These are phyloP conservation scores for Capromys pilorides DNA, from an alignment of 2,797 vertebrate genomes.

Conservation along the genomic window DNA sequence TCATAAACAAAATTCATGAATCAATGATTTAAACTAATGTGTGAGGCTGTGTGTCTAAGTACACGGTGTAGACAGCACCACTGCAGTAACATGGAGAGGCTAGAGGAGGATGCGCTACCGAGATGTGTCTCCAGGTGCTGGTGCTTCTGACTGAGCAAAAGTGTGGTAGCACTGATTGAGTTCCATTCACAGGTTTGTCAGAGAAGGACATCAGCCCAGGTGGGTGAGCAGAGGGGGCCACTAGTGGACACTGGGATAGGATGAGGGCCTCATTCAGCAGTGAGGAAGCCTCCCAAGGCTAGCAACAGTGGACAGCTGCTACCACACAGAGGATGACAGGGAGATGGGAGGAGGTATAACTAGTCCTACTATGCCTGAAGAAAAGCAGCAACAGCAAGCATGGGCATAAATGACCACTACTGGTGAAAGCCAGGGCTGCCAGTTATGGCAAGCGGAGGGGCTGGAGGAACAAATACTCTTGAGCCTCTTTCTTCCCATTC, in stretches of 20 bases:
- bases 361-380: not conserved
- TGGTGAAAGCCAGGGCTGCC: not conserved
- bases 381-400: not conserved
- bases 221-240: not conserved
- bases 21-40: not conserved
- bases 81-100: not conserved
- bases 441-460: not conserved
- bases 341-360: not conserved
- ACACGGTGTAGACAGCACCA: not conserved
- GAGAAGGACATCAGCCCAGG: not conserved
- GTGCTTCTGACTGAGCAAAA: not conserved
- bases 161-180: not conserved
- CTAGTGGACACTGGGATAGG: not conserved
- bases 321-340: accelerated
- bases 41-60: not conserved
- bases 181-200: not conserved
- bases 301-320: not conserved
- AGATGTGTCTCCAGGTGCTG: not conserved
- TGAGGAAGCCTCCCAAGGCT: not conserved
- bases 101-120: not conserved
- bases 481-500: not conserved
- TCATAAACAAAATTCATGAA: not conserved
- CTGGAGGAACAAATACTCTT: constrained; percentile 20
- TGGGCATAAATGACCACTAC: not conserved
- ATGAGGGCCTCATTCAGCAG: not conserved